These are phyloP conservation scores for Ceuthmochares aereus DNA, from an alignment of 2,113 vertebrate species.

Conservation along the genomic window DNA sequence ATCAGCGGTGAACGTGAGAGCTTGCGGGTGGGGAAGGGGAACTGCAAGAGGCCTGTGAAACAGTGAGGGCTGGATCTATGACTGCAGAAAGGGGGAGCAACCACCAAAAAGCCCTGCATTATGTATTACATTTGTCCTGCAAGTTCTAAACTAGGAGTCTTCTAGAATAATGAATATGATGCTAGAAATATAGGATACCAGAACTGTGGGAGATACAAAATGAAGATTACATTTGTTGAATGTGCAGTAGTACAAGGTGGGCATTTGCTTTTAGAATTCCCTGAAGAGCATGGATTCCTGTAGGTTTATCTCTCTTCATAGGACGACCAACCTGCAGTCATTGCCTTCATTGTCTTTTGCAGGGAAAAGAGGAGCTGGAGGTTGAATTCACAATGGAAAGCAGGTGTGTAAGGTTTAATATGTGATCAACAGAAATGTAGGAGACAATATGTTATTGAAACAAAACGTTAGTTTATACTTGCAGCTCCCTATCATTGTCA, in stretches of 20 bases:
- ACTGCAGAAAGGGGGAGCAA: neutral
- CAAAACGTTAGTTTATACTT: neutral
- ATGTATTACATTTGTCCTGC: neutral
- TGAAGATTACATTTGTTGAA: neutral
- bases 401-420: slow-evolving; percentile 72
- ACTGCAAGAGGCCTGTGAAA: neutral
- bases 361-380: slow-evolving; percentile 79
- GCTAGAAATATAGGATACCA: neutral
- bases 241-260: neutral
- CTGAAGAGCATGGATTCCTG: neutral
- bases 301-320: neutral
- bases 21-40: neutral
- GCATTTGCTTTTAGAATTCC: neutral
- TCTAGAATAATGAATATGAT: neutral
- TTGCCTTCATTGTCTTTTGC: neutral
- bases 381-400: slow-evolving; percentile 82
- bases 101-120: neutral
- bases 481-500: neutral
- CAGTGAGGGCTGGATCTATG: neutral
- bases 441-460: neutral
- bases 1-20: neutral
- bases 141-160: neutral
- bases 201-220: neutral
- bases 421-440: neutral
- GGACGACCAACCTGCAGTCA: neutral